Percentiles rank a stretch among this genome's conserved stretches.
These are phyloP conservation scores for Phenacoccus solenopsis DNA, from an alignment of 1,140 invertebrate species.

Conservation along the genomic window DNA sequence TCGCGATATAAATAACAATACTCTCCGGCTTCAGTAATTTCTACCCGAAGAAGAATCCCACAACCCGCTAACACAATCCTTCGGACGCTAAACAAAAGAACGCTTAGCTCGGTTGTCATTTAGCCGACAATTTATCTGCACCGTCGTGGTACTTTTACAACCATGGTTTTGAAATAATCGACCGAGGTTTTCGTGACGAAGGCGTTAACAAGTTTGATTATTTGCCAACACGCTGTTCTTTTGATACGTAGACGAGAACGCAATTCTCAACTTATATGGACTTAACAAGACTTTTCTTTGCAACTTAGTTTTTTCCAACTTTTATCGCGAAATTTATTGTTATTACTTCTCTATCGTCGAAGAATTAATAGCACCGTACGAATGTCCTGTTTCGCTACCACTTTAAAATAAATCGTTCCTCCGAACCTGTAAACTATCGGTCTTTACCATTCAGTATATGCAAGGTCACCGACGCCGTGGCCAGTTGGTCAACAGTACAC, in stretches of 20 bases:
- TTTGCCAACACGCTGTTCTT: constrained; percentile 11
- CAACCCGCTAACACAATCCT: background rate
- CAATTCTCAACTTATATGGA: constrained; percentile 12
- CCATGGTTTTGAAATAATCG: constrained; percentile 1
- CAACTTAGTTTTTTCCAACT: background rate
- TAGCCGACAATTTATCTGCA: background rate
- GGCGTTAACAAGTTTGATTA: constrained; percentile 16
- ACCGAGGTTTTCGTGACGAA: background rate
- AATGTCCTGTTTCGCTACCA: background rate
- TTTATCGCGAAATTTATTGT: constrained; percentile 5
- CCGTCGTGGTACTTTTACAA: background rate
- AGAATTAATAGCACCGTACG: background rate
- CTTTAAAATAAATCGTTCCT: background rate
- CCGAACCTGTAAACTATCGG: background rate
- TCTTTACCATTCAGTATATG: constrained; percentile 13
- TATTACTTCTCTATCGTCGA: constrained; percentile 1
- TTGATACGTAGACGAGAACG: background rate
- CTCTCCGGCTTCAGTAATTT: background rate
- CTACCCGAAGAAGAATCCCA: background rate
- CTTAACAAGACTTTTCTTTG: constrained; percentile 11
- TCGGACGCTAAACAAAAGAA: background rate
- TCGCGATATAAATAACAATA: background rate
- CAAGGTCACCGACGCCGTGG: background rate
- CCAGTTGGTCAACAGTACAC: background rate
- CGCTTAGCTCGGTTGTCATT: background rate